Percentiles rank a stretch among this genome's conserved stretches.
Conservation (phyloP, 1,140 invertebrate genomes). For the Polypedilum pembai region DNA sequence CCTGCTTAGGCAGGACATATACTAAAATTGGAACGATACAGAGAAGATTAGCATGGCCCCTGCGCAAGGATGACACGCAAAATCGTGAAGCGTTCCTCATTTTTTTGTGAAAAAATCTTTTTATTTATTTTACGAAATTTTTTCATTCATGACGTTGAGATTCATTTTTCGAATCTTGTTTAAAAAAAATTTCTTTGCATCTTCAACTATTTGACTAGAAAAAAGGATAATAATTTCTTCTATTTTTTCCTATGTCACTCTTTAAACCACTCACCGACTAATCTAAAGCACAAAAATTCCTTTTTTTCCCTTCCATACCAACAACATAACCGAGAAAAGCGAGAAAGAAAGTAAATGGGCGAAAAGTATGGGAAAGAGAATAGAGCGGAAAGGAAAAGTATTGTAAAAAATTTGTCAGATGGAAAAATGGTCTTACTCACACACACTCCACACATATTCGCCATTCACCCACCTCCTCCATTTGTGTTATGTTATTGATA, state of each 20-base stretch:
- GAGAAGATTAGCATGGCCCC: slow-evolving; percentile 91
- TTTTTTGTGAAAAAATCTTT: slow-evolving; percentile 46
- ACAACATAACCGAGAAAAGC: too few relatives aligned
- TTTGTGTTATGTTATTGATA: slow-evolving; percentile 7
- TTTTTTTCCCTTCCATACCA: too few relatives aligned
- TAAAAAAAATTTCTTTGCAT: too few relatives aligned
- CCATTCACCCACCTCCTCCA: too few relatives aligned
- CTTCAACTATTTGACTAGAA: too few relatives aligned
- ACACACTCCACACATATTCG: too few relatives aligned
- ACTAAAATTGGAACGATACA: too few relatives aligned
- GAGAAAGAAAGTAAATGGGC: neutral
- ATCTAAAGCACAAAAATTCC: too few relatives aligned
- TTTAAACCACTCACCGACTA: too few relatives aligned
- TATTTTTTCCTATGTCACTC: too few relatives aligned
- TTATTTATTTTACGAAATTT: neutral
- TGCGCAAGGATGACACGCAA: slow-evolving; percentile 88
- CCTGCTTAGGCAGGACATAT: slow-evolving; percentile 70
- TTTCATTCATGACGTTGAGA: neutral
- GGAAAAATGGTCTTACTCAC: slow-evolving; percentile 3
- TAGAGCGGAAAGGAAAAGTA: neutral
- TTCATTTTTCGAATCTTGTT: too few relatives aligned
- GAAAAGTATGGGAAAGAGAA: neutral
- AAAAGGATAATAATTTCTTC: too few relatives aligned
- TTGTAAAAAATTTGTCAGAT: slow-evolving; percentile 1
- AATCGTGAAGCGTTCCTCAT: slow-evolving; percentile 81